Evolutionary conservation across 2,113 vertebrate genomes (phyloP).

Genomic region (Tympanuchus pallidicinctus): DNA sequence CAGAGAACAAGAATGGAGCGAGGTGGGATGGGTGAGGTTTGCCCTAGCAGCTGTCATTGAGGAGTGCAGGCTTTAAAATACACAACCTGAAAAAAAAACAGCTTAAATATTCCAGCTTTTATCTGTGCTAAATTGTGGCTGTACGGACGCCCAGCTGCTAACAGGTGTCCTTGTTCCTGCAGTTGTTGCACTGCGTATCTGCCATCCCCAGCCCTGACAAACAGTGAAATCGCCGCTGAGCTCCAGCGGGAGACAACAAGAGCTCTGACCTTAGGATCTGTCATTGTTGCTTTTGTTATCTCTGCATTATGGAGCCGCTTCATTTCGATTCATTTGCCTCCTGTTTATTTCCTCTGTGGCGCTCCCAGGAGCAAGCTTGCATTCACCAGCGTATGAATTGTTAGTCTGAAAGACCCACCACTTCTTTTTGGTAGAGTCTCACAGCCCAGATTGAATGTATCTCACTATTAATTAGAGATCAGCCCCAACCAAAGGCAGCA

Average conservation of each 20-base stretch:
- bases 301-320: constrained; percentile 2
- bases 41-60: background rate
- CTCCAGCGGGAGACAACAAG: background rate
- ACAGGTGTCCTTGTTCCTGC: constrained; percentile 36
- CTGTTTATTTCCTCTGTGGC: constrained; percentile 26
- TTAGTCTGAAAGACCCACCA: background rate
- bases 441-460: background rate
- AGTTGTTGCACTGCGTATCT: background rate
- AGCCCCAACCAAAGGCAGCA: background rate
- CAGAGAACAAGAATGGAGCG: background rate
- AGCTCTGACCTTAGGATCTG: constrained; percentile 60
- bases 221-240: background rate
- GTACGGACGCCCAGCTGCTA: background rate
- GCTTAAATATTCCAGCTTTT: constrained; percentile 25
- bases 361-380: constrained; percentile 34
- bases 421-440: background rate
- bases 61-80: constrained; percentile 35
- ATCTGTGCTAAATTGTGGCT: constrained; percentile 28
- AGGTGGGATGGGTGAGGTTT: constrained; percentile 36
- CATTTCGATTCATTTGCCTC: constrained; percentile 26
- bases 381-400: fast-evolving
- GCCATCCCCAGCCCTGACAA: background rate
- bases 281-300: constrained; percentile 37
- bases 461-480: constrained; percentile 41
- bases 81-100: background rate